phyloP scores from a whole-genome alignment of 2,113 vertebrate species.

The Apistogramma diplotaenia region DNA sequence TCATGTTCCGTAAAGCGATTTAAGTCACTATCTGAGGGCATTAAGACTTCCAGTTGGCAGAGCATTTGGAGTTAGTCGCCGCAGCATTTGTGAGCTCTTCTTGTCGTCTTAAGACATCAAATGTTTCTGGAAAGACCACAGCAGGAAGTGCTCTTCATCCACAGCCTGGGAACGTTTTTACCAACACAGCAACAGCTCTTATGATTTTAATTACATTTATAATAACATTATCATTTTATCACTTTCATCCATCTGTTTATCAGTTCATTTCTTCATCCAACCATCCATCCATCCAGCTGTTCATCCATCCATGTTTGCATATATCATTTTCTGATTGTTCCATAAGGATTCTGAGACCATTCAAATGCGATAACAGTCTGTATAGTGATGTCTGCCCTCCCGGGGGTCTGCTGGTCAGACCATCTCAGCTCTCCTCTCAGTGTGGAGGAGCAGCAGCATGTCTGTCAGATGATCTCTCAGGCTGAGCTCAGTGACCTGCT shows the following conservation, averaged over 20 bases:
- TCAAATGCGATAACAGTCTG: background rate
- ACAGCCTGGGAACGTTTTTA: too few species aligned
- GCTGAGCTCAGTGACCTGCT: background rate
- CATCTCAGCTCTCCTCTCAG: background rate
- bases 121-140: rapidly evolving
- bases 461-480: background rate
- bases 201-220: too few species aligned
- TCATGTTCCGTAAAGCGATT: background rate
- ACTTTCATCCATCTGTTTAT: too few species aligned
- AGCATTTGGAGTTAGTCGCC: background rate
- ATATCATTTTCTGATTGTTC: background rate
- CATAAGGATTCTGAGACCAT: background rate
- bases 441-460: background rate
- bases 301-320: background rate
- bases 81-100: background rate
- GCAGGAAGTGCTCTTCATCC: too few species aligned
- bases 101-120: background rate
- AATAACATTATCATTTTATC: too few species aligned
- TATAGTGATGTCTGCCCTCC: background rate
- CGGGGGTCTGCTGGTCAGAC: background rate
- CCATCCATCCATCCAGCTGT: too few species aligned
- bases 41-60: background rate
- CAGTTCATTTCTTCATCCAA: too few species aligned
- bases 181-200: too few species aligned
- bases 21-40: background rate